These are phyloP conservation scores for Heloderma charlesbogerti DNA, from an alignment of 2,113 vertebrate species.

Conservation along the genomic window DNA sequence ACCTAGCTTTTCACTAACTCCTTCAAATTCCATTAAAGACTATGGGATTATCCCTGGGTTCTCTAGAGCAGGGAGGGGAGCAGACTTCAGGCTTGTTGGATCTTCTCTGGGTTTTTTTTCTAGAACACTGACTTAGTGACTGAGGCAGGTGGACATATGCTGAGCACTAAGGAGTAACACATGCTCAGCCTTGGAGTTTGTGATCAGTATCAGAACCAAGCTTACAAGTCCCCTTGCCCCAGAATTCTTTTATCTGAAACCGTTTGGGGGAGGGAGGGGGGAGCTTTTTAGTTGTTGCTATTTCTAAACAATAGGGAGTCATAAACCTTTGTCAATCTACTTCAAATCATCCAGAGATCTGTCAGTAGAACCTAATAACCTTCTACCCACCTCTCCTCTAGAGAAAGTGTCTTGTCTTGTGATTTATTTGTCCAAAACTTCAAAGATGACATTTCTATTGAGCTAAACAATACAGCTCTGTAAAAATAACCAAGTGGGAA, in stretches of 20 bases:
- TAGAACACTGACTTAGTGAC: too few species aligned
- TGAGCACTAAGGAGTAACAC: too few species aligned
- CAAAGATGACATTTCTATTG: slow-evolving; percentile 43
- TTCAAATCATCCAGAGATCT: background rate
- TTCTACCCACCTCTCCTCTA: background rate
- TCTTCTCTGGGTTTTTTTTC: too few species aligned
- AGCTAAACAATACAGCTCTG: slow-evolving; percentile 18
- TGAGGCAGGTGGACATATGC: too few species aligned
- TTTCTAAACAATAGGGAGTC: background rate
- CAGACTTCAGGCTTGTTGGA: too few species aligned
- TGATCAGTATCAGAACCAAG: background rate
- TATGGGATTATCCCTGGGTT: background rate
- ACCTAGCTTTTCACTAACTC: background rate
- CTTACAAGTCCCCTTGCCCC: too few species aligned
- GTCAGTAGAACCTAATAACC: background rate
- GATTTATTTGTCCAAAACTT: background rate
- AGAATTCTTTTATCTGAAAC: too few species aligned
- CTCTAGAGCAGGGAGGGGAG: too few species aligned
- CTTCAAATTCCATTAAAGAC: background rate
- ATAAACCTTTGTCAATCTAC: background rate
- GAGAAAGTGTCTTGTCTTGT: background rate
- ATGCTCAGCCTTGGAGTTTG: too few species aligned
- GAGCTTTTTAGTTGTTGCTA: background rate
- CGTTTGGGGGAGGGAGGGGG: too few species aligned
- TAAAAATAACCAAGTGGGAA: slow-evolving; percentile 36